Evolutionary conservation across 2,113 vertebrate genomes (phyloP).

Genomic region (Forbesichthys papilliferus): DNA sequence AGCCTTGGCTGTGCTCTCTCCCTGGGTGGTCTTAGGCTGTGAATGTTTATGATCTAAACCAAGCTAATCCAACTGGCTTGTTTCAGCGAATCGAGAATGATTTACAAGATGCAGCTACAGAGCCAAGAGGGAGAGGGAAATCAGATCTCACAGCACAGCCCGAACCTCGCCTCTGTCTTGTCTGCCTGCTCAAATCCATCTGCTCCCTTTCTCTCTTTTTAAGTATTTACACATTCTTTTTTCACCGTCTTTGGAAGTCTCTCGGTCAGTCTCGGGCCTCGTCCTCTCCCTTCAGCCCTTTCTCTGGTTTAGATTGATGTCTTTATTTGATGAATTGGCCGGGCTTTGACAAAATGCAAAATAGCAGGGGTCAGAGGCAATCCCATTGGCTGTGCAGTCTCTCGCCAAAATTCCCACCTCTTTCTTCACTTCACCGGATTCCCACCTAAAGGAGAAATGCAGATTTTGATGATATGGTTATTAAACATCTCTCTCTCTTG

Average conservation of each 20-base stretch:
- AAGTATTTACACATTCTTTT: not conserved
- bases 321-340: slow-evolving; percentile 55
- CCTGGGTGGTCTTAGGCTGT: slow-evolving; percentile 79
- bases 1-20: slow-evolving; percentile 59
- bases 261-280: slow-evolving; percentile 18
- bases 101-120: slow-evolving; percentile 76
- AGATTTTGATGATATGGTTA: slow-evolving; percentile 14
- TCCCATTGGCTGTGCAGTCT: slow-evolving; percentile 40
- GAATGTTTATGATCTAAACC: slow-evolving; percentile 84
- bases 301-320: slow-evolving; percentile 19
- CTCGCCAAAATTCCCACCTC: slow-evolving; percentile 32
- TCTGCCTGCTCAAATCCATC: slow-evolving; percentile 38
- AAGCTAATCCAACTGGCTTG: slow-evolving; percentile 84
- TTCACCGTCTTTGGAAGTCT: slow-evolving; percentile 20
- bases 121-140: slow-evolving; percentile 75
- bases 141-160: slow-evolving; percentile 65
- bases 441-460: slow-evolving; percentile 21
- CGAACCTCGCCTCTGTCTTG: slow-evolving; percentile 41
- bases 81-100: slow-evolving; percentile 83
- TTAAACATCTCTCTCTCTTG: not conserved
- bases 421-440: slow-evolving; percentile 15
- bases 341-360: slow-evolving; percentile 41
- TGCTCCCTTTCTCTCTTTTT: slow-evolving; percentile 29
- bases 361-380: slow-evolving; percentile 39
- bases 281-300: slow-evolving; percentile 15